phyloP scores from a whole-genome alignment of 2,797 vertebrate genomes.

The Myotis vivesi region DNA sequence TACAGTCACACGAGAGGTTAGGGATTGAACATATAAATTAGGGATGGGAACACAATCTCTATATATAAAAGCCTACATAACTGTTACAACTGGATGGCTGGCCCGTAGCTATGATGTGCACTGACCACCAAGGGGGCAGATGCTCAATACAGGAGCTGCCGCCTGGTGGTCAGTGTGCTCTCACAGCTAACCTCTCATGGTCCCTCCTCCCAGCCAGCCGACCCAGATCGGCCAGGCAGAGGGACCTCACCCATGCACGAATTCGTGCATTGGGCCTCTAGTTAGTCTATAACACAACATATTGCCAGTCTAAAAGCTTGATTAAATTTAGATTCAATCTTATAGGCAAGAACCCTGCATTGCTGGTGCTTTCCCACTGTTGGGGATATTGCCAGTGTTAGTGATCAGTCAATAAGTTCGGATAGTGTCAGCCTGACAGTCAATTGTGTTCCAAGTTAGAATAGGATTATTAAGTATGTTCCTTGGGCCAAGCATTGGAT shows the following conservation, averaged over 20 bases:
- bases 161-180: too few species aligned
- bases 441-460: neutral
- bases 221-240: too few species aligned
- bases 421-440: neutral
- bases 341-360: neutral
- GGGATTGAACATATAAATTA: neutral
- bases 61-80: too few species aligned
- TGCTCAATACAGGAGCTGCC: too few species aligned
- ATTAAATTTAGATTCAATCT: neutral
- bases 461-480: neutral
- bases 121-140: too few species aligned
- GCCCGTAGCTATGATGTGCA: too few species aligned
- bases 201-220: too few species aligned
- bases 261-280: too few species aligned
- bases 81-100: too few species aligned
- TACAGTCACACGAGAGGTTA: neutral
- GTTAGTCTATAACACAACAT: neutral
- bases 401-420: neutral
- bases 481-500: neutral
- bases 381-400: neutral
- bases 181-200: too few species aligned
- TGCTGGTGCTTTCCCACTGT: neutral
- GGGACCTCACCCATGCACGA: too few species aligned
- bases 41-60: neutral
- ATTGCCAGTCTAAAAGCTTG: neutral